Evolutionary conservation across 2,888 invertebrate genomes (phyloP), one percentile per base, ranked within the genome.

Genomic region (Dinocampus coccinellae): DNA sequence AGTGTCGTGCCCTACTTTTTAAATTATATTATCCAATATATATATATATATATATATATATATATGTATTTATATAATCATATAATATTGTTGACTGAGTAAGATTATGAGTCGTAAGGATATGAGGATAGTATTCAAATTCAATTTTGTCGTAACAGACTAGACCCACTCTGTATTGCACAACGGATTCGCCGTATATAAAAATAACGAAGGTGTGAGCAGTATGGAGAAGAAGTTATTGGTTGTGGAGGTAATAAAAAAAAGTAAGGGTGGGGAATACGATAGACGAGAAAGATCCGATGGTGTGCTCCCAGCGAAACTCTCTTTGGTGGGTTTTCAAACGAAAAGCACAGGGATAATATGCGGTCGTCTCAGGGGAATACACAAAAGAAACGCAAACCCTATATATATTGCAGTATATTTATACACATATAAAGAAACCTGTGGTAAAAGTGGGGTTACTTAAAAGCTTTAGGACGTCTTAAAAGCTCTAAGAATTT

Each of bases 131-230:
- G 61, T 61, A 61, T 61, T 61, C 61, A 61, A 61, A 61, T 61
- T 61, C 4, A 61, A 61, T 61, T 61, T 61, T 22, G 39, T 20
- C 61, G 39, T 22, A 26, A 34, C 2, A 7, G 16, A 16, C 16
- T 13, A 26, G 2, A 55, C 24, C 55, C 22, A n/a, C 55, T 26
- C 16, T 47, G 47, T 64, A 64, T 53, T 53, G 52, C 11, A 20
- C 34, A 64, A 64, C 47, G 53, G 34, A 64, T 64, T 64, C n/a
- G 64, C 22, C 53, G 16, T 52, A 64, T 53, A 64, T 64, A 55
- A 64, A 64, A 53, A 53, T 64, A 53, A 64, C 9, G 64, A 33
- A 64, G 34, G 64, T 64, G 53, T 53, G 26, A 64, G 64, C 11
- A 64, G 9, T 7, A 26, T 20, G 22, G 34, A 64, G 53, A 7